These are phyloP conservation scores for Erethizon dorsatum DNA, from an alignment of 2,797 vertebrate species.

Conservation along the genomic window DNA sequence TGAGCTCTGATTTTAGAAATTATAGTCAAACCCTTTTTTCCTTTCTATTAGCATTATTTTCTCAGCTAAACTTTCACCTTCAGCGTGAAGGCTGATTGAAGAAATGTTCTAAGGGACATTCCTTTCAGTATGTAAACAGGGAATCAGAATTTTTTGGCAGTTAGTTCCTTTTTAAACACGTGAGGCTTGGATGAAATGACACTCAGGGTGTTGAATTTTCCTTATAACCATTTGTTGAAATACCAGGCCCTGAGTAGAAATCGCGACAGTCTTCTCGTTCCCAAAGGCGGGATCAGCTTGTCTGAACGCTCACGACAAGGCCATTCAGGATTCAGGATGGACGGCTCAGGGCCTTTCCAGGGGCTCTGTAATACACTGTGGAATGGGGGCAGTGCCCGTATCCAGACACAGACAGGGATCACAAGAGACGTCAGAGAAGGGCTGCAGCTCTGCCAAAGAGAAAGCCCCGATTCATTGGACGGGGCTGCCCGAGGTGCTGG, in stretches of 20 bases:
- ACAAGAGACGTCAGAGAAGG: background rate
- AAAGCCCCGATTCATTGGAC: background rate
- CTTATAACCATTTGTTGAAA: background rate
- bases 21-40: background rate
- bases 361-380: background rate
- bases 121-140: background rate
- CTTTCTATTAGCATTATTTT: background rate
- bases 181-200: background rate
- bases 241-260: background rate
- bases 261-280: background rate
- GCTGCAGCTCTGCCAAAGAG: background rate
- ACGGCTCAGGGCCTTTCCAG: background rate
- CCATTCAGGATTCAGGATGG: background rate
- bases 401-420: background rate
- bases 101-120: constrained; percentile 11
- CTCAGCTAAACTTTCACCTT: constrained; percentile 34
- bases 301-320: background rate
- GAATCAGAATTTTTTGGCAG: background rate
- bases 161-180: constrained; percentile 3
- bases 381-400: no score
- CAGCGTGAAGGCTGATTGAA: background rate
- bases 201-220: background rate
- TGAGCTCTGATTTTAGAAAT: constrained; percentile 9
- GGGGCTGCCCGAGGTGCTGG: background rate
- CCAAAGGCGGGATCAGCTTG: no score